These are phyloP conservation scores for Pogonomyrmex californicus DNA, from an alignment of 1,140 invertebrate genomes.

Conservation along the genomic window DNA sequence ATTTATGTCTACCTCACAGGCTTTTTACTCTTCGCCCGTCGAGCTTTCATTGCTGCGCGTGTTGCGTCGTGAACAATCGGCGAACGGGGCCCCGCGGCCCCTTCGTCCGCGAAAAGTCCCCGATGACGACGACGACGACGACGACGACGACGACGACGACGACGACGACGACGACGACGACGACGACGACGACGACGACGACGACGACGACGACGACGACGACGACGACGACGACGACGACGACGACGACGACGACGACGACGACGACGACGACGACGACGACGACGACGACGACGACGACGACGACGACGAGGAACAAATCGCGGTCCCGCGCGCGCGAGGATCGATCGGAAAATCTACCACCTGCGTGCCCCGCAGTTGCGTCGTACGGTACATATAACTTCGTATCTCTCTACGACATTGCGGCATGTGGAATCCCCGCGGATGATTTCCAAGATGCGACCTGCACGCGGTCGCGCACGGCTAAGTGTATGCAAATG, in stretches of 20 bases:
- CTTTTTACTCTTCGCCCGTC: slow-evolving; percentile 72
- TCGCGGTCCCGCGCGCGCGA: not conserved
- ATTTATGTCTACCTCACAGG: slow-evolving; percentile 77
- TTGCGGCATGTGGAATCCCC: slow-evolving; percentile 32
- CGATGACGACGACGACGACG: not conserved
- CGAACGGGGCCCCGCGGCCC: slow-evolving; percentile 56
- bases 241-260: not conserved
- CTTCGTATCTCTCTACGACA: slow-evolving; percentile 37
- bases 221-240: not conserved
- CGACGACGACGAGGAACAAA: slow-evolving; percentile 7
- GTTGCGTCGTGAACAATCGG: slow-evolving; percentile 72
- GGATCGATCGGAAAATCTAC: slow-evolving; percentile 56
- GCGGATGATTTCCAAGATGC: slow-evolving; percentile 41
- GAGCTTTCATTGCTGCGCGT: slow-evolving; percentile 73
- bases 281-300: not conserved
- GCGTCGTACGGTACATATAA: slow-evolving; percentile 54
- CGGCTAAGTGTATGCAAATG: slow-evolving; percentile 40
- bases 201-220: not conserved
- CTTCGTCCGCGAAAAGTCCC: slow-evolving; percentile 56
- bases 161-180: not conserved
- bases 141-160: not conserved
- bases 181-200: not conserved
- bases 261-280: not conserved
- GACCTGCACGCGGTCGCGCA: not conserved
- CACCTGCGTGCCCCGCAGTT: slow-evolving; percentile 61